Base-by-base conservation (phyloP, 2,797 vertebrate species). In the Malacoctenus gilli region DNA sequence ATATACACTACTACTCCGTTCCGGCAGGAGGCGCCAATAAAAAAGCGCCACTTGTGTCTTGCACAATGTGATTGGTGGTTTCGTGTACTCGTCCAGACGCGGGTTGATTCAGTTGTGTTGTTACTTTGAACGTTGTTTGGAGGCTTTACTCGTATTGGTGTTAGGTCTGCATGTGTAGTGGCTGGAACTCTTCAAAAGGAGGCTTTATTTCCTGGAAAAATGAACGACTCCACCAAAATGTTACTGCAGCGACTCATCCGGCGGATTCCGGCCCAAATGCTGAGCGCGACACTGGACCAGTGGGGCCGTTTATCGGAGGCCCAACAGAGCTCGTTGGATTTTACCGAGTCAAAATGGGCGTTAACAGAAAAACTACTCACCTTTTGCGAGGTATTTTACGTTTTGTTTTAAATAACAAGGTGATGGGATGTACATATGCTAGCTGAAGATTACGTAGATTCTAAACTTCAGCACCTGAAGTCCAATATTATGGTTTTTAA, bases 241-340 rank as follows among this genome's bases (percentile, higher is more conserved):
- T 85, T 94, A 16, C 73, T 97, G 53, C 90, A 88, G 49, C 92
- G 91, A 38, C 86, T 91, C 1, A 38, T 96, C 0, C 64, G 91
- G 3, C 93, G 87, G 84, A 92, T 95, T 13, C 92, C 94, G 8
- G 47, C 65, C 2, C 54, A 28, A 10, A 72, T 84, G 68, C 82
- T 95, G 0, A 64, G 71, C 58, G n/a, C 32, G 2, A 68, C 91
- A 11, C 68, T 98, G 35, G 79, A 86, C 6, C 79, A 84, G 1
- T 99, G 97, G 96, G 87, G 72, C 0, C 91, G 93, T 62, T 70
- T 99, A 13, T 88, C 92, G 0, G 68, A 68, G 41, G 53, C 25
- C 0, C 92, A 95, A 22, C 83, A 90, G 14, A 53, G 79, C 8
- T 68, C 79, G 0, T 0, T 98, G 6, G 92, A 95, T 43, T 87